These are phyloP conservation scores for Ferrisia virgata DNA, from an alignment of 2,888 invertebrate species.

Conservation along the genomic window DNA sequence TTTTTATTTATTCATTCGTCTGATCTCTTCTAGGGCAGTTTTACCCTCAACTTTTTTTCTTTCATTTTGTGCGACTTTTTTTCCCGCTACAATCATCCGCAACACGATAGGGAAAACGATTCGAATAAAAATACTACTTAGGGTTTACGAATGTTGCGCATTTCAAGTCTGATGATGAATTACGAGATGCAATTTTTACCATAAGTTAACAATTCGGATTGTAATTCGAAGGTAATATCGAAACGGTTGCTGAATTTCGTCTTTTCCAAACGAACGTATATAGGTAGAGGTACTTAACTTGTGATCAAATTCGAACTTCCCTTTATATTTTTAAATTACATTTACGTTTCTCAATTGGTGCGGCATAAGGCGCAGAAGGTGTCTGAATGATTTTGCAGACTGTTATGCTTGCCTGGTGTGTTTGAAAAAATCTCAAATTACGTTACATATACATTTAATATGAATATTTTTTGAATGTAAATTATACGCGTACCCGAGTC, in stretches of 20 bases:
- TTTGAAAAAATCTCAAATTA: too few relatives aligned
- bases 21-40: slow-evolving; percentile 43
- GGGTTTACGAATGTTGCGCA: slow-evolving; percentile 12
- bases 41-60: slow-evolving; percentile 41
- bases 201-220: neutral
- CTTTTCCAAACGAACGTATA: neutral
- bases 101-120: slow-evolving; percentile 9
- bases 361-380: neutral
- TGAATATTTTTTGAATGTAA: too few relatives aligned
- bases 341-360: neutral
- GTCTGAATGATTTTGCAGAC: neutral
- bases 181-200: slow-evolving; percentile 6
- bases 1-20: slow-evolving; percentile 44
- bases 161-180: slow-evolving; percentile 11
- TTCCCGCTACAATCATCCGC: neutral
- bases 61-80: slow-evolving; percentile 18
- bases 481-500: too few relatives aligned
- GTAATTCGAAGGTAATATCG: neutral
- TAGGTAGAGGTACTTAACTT: neutral
- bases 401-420: too few relatives aligned
- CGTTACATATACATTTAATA: too few relatives aligned
- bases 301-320: neutral
- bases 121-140: slow-evolving; percentile 35
- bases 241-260: neutral
- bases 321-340: neutral